Conservation (phyloP, 2,113 vertebrate genomes). For the Leptocoma aspasia region DNA sequence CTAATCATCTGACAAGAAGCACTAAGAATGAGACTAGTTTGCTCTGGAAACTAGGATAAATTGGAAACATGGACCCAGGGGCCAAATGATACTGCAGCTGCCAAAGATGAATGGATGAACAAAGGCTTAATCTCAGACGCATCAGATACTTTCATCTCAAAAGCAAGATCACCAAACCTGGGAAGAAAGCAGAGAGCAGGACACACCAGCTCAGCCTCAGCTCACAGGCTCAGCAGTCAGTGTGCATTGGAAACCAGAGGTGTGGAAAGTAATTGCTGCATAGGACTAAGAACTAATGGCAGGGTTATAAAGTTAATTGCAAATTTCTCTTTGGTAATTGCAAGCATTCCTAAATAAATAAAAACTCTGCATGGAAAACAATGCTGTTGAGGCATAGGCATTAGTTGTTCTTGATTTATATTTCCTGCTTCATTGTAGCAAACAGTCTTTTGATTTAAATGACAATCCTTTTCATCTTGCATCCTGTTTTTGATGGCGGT, state of each 20-base stretch:
- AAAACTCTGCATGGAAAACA: not conserved
- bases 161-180: not conserved
- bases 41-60: not conserved
- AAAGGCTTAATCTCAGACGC: not conserved
- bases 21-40: not conserved
- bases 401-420: not conserved
- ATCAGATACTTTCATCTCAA: not conserved
- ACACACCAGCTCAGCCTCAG: not conserved
- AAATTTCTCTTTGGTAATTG: not conserved
- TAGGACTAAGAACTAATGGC: not conserved
- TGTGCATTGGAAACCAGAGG: accelerated
- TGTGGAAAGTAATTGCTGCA: not conserved
- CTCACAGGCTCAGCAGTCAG: not conserved
- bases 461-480: not conserved
- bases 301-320: not conserved
- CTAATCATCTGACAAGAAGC: not conserved
- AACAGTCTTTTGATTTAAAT: not conserved
- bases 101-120: not conserved
- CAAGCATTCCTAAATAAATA: not conserved
- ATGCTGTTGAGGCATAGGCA: not conserved
- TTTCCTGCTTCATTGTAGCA: not conserved
- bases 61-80: not conserved
- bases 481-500: not conserved
- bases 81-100: not conserved
- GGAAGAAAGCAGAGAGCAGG: not conserved